phyloP scores from a whole-genome alignment of 2,888 invertebrate genomes.

The Campoplex capitator region DNA sequence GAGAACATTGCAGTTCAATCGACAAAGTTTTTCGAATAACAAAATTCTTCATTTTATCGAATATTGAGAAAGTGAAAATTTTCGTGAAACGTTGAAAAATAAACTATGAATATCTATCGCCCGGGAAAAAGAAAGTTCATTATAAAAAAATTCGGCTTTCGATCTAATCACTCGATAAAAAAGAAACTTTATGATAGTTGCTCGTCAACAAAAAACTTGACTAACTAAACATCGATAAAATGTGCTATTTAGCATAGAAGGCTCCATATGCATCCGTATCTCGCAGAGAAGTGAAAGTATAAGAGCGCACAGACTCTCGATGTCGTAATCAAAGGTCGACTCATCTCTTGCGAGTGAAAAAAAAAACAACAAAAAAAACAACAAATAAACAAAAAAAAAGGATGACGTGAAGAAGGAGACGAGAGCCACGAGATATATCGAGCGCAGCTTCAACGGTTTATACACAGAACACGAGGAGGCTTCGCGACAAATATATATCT shows the following conservation, averaged over 20 bases:
- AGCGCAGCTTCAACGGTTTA: conserved; percentile 44
- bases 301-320: conserved; percentile 49
- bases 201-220: neutral
- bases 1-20: too few species aligned
- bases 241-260: neutral
- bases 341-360: conserved; percentile 65
- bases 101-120: too few species aligned
- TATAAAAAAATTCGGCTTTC: neutral
- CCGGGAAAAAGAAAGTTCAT: neutral
- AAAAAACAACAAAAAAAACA: conserved; percentile 18
- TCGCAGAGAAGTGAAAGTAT: conserved; percentile 71
- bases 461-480: conserved; percentile 47
- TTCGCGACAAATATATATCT: conserved; percentile 40
- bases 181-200: neutral
- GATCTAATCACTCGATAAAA: neutral
- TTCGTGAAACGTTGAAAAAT: too few species aligned
- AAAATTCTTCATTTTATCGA: too few species aligned
- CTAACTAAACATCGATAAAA: neutral
- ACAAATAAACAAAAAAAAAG: conserved; percentile 14
- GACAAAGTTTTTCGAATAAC: too few species aligned
- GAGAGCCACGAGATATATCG: conserved; percentile 46
- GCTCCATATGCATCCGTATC: conserved; percentile 28
- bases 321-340: conserved; percentile 72
- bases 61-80: neutral
- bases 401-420: conserved; percentile 23